These are phyloP conservation scores for Haemorhous mexicanus DNA, from an alignment of 2,113 vertebrate species.

Conservation along the genomic window DNA sequence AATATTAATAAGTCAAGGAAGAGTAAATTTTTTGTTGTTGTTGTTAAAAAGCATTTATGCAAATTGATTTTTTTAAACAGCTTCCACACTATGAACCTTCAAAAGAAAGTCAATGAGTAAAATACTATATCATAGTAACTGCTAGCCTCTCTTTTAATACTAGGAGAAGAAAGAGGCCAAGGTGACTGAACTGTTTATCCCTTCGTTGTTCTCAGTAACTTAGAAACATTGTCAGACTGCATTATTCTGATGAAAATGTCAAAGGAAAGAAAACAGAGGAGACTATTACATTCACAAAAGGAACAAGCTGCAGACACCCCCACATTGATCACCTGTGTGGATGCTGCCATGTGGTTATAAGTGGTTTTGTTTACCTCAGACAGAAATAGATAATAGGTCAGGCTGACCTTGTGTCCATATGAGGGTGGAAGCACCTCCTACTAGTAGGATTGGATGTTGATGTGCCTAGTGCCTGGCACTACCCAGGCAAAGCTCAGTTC, in stretches of 20 bases:
- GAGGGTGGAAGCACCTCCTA: not conserved
- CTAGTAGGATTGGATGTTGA: not conserved
- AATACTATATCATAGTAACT: slow-evolving; percentile 54
- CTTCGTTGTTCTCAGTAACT: slow-evolving; percentile 38
- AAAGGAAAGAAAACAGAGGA: slow-evolving; percentile 31
- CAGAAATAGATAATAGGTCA: slow-evolving; percentile 1
- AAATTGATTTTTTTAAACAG: slow-evolving; percentile 46
- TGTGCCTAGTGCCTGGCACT: not conserved
- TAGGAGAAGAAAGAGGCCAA: slow-evolving; percentile 53
- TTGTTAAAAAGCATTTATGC: slow-evolving; percentile 54
- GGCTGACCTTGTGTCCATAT: not conserved
- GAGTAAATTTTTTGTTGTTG: slow-evolving; percentile 3
- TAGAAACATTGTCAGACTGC: slow-evolving; percentile 51
- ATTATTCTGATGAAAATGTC: slow-evolving; percentile 57
- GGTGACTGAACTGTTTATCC: slow-evolving; percentile 57
- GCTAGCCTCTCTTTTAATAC: slow-evolving; percentile 24
- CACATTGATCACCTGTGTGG: not conserved
- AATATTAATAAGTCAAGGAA: slow-evolving; percentile 30
- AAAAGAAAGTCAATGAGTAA: slow-evolving; percentile 62
- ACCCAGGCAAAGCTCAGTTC: not conserved
- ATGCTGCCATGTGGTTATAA: not conserved
- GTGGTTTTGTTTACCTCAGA: not conserved
- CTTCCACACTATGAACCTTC: slow-evolving; percentile 38
- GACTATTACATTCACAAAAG: not conserved
- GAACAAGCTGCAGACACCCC: not conserved